Evolutionary conservation across 37 sponge, comb jelly and placozoan genomes (phyloP).

Genomic region (Aplysina aerophoba): DNA sequence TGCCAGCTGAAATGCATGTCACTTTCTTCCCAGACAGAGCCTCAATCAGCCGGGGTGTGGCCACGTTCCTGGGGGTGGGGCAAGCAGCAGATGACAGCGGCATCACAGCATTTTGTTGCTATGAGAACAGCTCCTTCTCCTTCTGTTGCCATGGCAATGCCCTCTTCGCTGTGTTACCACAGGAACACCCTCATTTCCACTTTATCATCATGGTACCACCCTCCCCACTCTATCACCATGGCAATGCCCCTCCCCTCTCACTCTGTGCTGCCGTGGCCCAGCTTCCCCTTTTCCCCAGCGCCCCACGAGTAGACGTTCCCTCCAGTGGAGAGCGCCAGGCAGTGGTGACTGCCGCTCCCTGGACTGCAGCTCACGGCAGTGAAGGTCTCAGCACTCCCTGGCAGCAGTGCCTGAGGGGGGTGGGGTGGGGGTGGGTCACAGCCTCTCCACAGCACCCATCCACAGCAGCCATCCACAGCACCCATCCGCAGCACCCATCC

Average conservation of each 20-base stretch:
- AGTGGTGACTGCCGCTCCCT: constrained; percentile 66
- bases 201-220: not conserved
- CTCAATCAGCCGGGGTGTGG: constrained; percentile 44
- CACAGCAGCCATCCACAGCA: too few relatives aligned
- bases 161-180: not conserved
- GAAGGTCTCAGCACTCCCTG: constrained; percentile 24
- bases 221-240: not conserved
- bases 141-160: too few relatives aligned
- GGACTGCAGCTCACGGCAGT: constrained; percentile 5
- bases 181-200: not conserved
- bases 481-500: too few relatives aligned
- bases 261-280: constrained; percentile 86
- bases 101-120: too few relatives aligned
- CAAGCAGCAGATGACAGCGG: too few relatives aligned
- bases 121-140: too few relatives aligned
- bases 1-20: constrained; percentile 76
- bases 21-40: constrained; percentile 62
- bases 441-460: too few relatives aligned
- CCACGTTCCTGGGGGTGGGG: constrained; percentile 53
- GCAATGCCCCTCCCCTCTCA: constrained; percentile 22
- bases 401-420: not conserved
- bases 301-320: constrained; percentile 94
- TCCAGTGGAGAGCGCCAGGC: constrained; percentile 78
- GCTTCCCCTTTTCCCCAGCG: constrained; percentile 80
- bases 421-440: too few relatives aligned